Conservation (phyloP, 35 echinoderm and acorn worm species). For the Stichopus chloronotus region DNA sequence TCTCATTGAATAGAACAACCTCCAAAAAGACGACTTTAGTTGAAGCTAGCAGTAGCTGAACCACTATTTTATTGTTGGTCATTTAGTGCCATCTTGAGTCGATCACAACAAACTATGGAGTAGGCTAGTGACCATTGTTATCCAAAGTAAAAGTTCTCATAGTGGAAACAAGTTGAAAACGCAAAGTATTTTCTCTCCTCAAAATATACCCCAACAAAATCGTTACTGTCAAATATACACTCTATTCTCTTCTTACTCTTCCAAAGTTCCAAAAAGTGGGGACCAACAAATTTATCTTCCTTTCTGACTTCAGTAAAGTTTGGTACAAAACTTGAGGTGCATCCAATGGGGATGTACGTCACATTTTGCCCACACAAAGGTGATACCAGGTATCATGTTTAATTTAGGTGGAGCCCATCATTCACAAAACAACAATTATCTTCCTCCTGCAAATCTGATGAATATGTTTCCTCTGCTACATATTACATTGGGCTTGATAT, state of each 20-base stretch:
- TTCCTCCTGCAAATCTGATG: not conserved
- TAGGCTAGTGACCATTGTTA: not conserved
- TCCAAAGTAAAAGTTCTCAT: not conserved
- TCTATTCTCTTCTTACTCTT: not conserved
- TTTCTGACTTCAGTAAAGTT: not conserved
- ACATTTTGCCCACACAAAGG: conserved; percentile 26
- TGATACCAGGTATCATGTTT: not conserved
- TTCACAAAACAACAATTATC: not conserved
- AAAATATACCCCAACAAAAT: not conserved
- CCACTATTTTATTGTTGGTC: not conserved
- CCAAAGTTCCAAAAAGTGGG: not conserved
- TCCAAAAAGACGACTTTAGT: not conserved
- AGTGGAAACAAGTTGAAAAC: no score
- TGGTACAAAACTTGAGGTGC: not conserved
- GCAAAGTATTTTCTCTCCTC: no score
- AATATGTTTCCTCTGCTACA: not conserved
- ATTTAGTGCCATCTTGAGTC: not conserved
- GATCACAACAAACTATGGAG: not conserved
- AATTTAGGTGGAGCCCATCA: conserved; percentile 3
- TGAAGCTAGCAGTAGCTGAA: no score
- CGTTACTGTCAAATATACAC: not conserved
- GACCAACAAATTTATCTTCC: not conserved
- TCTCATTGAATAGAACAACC: not conserved
- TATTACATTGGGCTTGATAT: not conserved
- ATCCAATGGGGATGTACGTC: not conserved